Base-by-base conservation (phyloP, 2,888 invertebrate genomes). In the Cantharis flavilabris region DNA sequence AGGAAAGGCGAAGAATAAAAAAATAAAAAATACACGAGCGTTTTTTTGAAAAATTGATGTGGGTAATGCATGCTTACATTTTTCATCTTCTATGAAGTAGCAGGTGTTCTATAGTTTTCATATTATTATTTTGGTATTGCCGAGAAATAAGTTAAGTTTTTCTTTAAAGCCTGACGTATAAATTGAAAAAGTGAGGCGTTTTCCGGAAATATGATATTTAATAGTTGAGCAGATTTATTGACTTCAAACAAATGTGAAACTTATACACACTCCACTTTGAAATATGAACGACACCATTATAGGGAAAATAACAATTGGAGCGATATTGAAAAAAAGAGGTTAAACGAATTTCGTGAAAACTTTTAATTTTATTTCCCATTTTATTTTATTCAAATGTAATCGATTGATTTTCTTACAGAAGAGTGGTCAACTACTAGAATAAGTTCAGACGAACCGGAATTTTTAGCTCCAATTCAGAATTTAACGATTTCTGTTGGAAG, bases 401-500 rank as follows among this genome's bases (percentile, higher is more conserved):
- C 26, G 20, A 49, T 49, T 49, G 49, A 49, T 49, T 75, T 75
- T 72, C 84, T 91, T 91, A 0, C 90, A 92, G 92, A 92, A 85
- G 90, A 91, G 18, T 91, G 91, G 86, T 90, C 90, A 82, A 90
- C 90, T 0, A 90, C 91, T 1, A 90, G 90, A 83, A 90, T 90
- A 82, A 88, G 89, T 73, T 88, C 89, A 0, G 91, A 91, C 73
- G 91, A 91, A 80, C 92, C 93, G 0, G 91, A 91, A 80, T 93
- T 92, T 82, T 90, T 91, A 78, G 87, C 89, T 13, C 91, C 92
- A 0, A 92, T 93, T 69, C 91, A 91, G 49, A 93, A 93, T 85
- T 89, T 91, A 82, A 93, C 93, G 0, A 91, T 92, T 81, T 91
- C 92, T 69, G 89, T 92, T 1, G 93, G 93, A n/a, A 87, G 92